Evolutionary conservation across 1,140 invertebrate genomes (phyloP), one percentile per base, ranked within the genome.

Genomic region (Pseudomyrmex sp.): DNA sequence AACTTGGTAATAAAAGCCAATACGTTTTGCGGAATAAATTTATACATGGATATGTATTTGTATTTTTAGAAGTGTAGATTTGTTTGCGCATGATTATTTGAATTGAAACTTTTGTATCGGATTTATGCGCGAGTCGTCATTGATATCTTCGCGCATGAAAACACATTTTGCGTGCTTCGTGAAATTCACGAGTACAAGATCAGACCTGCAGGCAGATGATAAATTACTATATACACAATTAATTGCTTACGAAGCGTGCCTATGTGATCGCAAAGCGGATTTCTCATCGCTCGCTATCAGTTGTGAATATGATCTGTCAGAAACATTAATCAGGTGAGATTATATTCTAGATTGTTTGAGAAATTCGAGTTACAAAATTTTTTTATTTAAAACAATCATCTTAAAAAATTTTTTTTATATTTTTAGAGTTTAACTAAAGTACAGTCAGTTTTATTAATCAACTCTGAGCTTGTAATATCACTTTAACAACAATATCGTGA

Each of bases 201-300:
- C 26, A 18, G 18, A 80, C 12, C 76, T 70, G 66, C 54, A 72
- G 44, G 26, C 65, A 50, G 66, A 80, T 70, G 54, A 72, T 80
- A 80, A 80, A 72, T 80, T 80, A 50, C 54, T 50, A 10, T 23
- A 15, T 23, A 15, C 15, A 20, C 44, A 79, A 59, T 72, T 26
- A 46, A 80, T 54, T 80, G 58, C 68, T 35, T 12, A 10, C 72
- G n/a, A 80, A 80, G 12, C 66, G 44, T 50, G 23, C 8, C 70
- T 26, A 46, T 72, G 44, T 72, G 72, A 80, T 54, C 44, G 54
- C 20, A 72, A 70, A 70, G 5, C 35, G 46, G 66, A 3, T 59
- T 65, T 76, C 48, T 44, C 20, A 23, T 23, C 54, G 35, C 13
- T 65, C 54, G 74, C 26, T 44, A 9, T 50, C 23, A 58, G 20